Evolutionary conservation across 2,113 vertebrate species (phyloP).

Genomic region (Nothobranchius furzeri): DNA sequence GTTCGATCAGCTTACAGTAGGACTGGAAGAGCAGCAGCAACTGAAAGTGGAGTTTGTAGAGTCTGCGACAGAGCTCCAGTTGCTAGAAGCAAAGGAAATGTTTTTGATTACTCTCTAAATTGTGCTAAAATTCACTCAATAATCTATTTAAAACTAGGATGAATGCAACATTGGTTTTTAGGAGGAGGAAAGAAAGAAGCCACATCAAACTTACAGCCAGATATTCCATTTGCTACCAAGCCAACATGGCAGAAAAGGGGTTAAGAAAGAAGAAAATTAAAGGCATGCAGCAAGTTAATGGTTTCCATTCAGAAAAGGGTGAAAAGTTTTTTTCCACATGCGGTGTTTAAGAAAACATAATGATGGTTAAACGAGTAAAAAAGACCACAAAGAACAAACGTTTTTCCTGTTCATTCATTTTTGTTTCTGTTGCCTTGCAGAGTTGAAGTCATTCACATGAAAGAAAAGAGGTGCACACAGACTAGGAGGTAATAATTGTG

Average conservation of each 20-base stretch:
- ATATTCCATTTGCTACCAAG: constrained; percentile 98
- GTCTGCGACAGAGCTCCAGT: constrained; percentile 92
- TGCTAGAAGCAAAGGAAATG: constrained; percentile 77
- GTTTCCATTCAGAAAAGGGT: constrained; percentile 68
- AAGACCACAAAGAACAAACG: no score
- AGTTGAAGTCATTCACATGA: constrained; percentile 44
- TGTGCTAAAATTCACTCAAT: background rate
- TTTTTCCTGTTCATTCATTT: background rate
- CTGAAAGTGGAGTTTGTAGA: constrained; percentile 97
- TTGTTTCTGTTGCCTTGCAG: constrained; percentile 50
- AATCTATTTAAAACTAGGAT: background rate
- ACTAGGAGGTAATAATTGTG: constrained; percentile 37
- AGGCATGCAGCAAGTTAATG: constrained; percentile 81
- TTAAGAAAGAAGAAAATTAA: constrained; percentile 80
- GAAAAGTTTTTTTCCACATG: constrained; percentile 60
- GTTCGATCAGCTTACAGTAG: constrained; percentile 94
- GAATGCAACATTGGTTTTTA: background rate
- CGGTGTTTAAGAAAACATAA: constrained; percentile 30
- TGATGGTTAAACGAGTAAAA: background rate
- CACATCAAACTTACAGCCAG: constrained; percentile 91
- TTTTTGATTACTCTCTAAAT: background rate
- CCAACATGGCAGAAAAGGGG: constrained; percentile 88
- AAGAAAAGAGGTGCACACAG: constrained; percentile 22
- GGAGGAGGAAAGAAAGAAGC: constrained; percentile 71
- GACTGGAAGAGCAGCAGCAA: constrained; percentile 95